These are phyloP conservation scores for Rhinogobio ventralis DNA, from an alignment of 2,797 vertebrate genomes.

Conservation along the genomic window DNA sequence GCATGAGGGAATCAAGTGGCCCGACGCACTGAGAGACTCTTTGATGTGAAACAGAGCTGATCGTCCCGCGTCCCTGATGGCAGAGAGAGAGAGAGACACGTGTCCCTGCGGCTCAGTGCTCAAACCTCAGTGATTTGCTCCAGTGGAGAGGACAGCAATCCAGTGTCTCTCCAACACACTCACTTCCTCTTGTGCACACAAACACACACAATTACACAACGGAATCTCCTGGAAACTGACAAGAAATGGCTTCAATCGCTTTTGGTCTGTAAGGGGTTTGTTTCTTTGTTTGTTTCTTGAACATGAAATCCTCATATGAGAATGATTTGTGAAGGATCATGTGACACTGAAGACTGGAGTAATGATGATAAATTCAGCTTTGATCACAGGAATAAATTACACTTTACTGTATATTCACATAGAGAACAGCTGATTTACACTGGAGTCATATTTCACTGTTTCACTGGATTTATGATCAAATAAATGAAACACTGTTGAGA, in stretches of 20 bases:
- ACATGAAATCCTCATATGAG: neutral
- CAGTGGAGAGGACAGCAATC: neutral
- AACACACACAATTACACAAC: neutral
- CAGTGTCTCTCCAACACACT: neutral
- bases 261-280: neutral
- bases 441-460: neutral
- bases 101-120: neutral
- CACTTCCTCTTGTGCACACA: neutral
- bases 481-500: neutral
- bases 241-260: neutral
- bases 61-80: conserved; percentile 33
- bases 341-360: no score
- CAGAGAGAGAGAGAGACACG: conserved; percentile 19
- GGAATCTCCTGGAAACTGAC: neutral
- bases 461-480: neutral
- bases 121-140: conserved; percentile 22
- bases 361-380: no score
- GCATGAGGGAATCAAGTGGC: conserved; percentile 18
- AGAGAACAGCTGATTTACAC: accelerated
- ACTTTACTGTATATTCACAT: neutral
- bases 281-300: neutral
- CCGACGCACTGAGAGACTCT: conserved; percentile 40
- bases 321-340: neutral
- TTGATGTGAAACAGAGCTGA: conserved; percentile 50
- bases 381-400: neutral